Conservation (phyloP, 2,113 vertebrate genomes). For the Laterallus jamaicensis region DNA sequence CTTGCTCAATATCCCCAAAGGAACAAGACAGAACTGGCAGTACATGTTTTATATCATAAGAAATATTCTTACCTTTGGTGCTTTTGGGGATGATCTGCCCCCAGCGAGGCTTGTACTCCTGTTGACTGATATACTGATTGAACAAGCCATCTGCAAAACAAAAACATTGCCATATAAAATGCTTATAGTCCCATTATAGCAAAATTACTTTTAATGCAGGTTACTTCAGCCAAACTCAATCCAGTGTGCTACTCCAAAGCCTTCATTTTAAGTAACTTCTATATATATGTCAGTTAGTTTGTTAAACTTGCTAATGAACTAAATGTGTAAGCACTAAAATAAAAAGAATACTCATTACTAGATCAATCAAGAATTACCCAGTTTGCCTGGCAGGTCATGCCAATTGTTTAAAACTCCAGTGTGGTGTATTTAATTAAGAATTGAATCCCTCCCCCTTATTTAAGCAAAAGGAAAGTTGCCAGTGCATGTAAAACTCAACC, state of each 20-base stretch:
- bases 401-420: slow-evolving; percentile 28
- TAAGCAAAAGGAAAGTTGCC: slow-evolving; percentile 46
- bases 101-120: slow-evolving; percentile 98
- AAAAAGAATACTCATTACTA: slow-evolving; percentile 29
- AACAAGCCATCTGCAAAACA: slow-evolving; percentile 90
- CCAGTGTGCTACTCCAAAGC: background rate
- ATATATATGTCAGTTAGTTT: background rate
- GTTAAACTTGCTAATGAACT: slow-evolving; percentile 28
- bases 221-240: background rate
- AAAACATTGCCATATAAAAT: background rate
- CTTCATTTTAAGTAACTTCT: background rate
- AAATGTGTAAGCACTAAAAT: slow-evolving; percentile 5
- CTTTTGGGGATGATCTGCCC: slow-evolving; percentile 98
- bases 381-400: slow-evolving; percentile 14
- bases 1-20: background rate
- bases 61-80: slow-evolving; percentile 86
- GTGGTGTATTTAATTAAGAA: slow-evolving; percentile 41
- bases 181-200: background rate
- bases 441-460: slow-evolving; percentile 25
- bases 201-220: background rate
- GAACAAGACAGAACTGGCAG: background rate
- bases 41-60: background rate
- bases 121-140: slow-evolving; percentile 99
- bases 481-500: slow-evolving; percentile 6
- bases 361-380: slow-evolving; percentile 23